Evolutionary conservation across 2,888 invertebrate species (phyloP), one percentile per base, ranked within the genome.

Genomic region (Cosmorhoe ocellata): DNA sequence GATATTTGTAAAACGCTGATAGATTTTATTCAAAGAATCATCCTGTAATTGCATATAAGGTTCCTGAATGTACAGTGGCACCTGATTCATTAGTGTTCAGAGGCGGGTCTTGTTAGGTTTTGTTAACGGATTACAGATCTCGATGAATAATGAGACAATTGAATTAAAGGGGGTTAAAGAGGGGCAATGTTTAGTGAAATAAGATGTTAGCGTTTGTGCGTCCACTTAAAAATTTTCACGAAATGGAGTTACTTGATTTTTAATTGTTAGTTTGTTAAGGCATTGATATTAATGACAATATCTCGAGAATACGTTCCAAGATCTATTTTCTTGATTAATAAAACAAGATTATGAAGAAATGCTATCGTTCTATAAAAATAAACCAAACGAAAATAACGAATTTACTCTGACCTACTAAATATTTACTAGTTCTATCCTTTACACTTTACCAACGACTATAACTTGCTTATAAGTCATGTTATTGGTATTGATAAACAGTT

Each of bases 11-110:
- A n/a, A n/a, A 2, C 4, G 18, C 4, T 30, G 11, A 12, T 7
- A 12, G 31, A 12, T 12, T 26, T n/a, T 28, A 5, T 30, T 40
- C 10, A 28, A 12, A 18, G 5, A 32, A 22, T 11, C 49, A 38
- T 2, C 31, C 40, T 40, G 38, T 51, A 32, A n/a, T n/a, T 24
- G 26, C 8, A 0, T 10, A 12, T 18, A 8, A 42, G 13, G 14
- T 13, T 13, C 2, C 36, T 13, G 42, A 46, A 38, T 51, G 46
- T 13, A n/a, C 46, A 32, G 36, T 41, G 41, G 36, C 49, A 56
- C 47, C 54, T 61, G 56, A 59, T 61, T 61, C 61, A 61, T 61
- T 61, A 61, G 58, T 58, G 54, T 18, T 28, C 27, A 36, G 43
- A 47, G 51, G 49, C 51, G 52, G 31, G 56, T 54, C 46, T 50